Evolutionary conservation across 1,140 invertebrate genomes (phyloP).

Genomic region (Macrobrachium rosenbergii): DNA sequence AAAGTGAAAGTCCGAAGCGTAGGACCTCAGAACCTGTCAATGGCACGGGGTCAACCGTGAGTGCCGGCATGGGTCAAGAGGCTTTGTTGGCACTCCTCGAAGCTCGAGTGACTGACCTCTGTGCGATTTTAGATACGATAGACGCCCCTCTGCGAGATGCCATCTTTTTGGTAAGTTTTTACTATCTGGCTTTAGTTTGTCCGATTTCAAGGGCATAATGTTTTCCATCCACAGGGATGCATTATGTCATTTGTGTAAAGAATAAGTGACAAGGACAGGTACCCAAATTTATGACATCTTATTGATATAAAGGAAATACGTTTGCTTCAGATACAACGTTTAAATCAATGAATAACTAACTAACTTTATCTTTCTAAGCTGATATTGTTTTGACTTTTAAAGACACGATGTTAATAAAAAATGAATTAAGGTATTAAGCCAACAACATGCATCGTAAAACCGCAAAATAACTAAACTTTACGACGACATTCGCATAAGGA

Average conservation of each 20-base stretch:
- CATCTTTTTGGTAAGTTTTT: slow-evolving; percentile 50
- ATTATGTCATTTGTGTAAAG: neutral
- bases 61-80: slow-evolving; percentile 53
- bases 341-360: too few relatives aligned
- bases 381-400: too few relatives aligned
- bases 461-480: too few relatives aligned
- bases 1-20: too few relatives aligned
- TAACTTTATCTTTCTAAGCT: too few relatives aligned
- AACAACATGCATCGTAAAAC: neutral
- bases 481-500: neutral
- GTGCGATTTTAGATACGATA: slow-evolving; percentile 53
- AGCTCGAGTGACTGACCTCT: slow-evolving; percentile 53
- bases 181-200: neutral
- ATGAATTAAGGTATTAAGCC: neutral
- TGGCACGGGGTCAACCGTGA: slow-evolving; percentile 20
- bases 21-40: neutral
- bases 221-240: neutral
- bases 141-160: slow-evolving; percentile 37
- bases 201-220: neutral
- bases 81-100: slow-evolving; percentile 51
- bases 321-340: too few relatives aligned
- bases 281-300: too few relatives aligned
- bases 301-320: too few relatives aligned
- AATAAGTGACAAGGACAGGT: neutral
- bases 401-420: too few relatives aligned